A percentile compares a stretch with the other conserved stretches of the same genome.
Evolutionary conservation across 2,888 invertebrate species (phyloP).

Genomic region (Trilocha varians): DNA sequence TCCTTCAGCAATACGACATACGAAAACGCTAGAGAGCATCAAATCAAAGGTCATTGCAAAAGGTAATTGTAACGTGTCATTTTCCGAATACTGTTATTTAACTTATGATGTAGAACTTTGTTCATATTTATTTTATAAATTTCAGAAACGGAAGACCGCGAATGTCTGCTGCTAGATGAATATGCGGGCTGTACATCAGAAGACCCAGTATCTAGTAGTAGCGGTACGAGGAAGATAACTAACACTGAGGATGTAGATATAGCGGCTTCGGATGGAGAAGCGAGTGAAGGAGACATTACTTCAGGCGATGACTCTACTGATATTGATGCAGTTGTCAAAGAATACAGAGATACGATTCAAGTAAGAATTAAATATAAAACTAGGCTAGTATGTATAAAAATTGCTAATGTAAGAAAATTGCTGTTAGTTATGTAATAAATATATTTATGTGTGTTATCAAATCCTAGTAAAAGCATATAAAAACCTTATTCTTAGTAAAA

Average conservation of each 20-base stretch:
- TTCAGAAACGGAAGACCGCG: conserved; percentile 69
- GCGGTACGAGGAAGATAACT: conserved; percentile 33
- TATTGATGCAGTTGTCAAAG: conserved; percentile 84
- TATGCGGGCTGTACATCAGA: conserved; percentile 58
- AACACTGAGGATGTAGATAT: conserved; percentile 46
- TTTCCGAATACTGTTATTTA: not conserved
- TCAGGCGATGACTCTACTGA: conserved; percentile 80
- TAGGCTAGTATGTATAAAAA: no score
- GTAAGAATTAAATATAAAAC: conserved; percentile 41
- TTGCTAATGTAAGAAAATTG: no score
- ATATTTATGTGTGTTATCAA: no score
- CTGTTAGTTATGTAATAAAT: no score
- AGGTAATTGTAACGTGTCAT: conserved; percentile 28
- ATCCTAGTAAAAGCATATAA: no score
- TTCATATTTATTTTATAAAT: not conserved
- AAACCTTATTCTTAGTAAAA: no score
- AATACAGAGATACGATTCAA: conserved; percentile 81
- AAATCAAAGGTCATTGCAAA: conserved; percentile 58
- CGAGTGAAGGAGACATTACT: conserved; percentile 71
- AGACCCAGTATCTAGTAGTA: conserved; percentile 46
- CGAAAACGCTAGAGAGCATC: conserved; percentile 64
- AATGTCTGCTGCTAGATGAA: conserved; percentile 74
- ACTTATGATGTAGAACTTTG: not conserved
- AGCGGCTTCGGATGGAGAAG: conserved; percentile 53
- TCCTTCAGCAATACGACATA: conserved; percentile 62